Percentiles rank a stretch among this genome's conserved stretches.
phyloP scores from a whole-genome alignment of 2,888 invertebrate species.

The Cryptus armator region DNA sequence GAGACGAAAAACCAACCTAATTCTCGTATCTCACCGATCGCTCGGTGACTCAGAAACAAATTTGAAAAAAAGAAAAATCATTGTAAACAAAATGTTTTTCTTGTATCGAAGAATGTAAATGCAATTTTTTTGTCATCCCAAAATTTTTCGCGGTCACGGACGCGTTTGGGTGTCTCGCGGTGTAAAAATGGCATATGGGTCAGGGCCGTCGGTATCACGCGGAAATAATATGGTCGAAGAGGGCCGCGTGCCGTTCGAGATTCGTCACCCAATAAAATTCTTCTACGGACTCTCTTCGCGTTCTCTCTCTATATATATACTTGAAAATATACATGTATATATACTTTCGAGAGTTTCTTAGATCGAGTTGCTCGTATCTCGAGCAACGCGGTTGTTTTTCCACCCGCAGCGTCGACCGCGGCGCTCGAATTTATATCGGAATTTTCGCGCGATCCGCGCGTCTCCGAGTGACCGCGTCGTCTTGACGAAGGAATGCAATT shows the following conservation, averaged over 20 bases:
- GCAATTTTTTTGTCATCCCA: not conserved
- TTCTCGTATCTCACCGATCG: not conserved
- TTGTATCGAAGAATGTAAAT: not conserved
- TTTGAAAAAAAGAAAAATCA: not conserved
- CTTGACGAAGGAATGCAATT: not conserved
- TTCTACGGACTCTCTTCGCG: slow-evolving; percentile 23
- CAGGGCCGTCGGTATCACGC: slow-evolving; percentile 58
- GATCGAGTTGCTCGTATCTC: slow-evolving; percentile 65
- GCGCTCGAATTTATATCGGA: slow-evolving; percentile 2
- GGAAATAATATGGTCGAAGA: slow-evolving; percentile 59
- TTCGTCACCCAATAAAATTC: slow-evolving; percentile 64
- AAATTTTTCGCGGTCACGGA: slow-evolving; percentile 37
- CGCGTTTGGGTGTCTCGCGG: slow-evolving; percentile 3
- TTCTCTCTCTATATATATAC: slow-evolving; percentile 68
- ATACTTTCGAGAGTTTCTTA: not conserved
- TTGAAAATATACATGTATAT: not conserved
- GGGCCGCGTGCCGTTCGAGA: not conserved
- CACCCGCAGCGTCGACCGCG: slow-evolving; percentile 41
- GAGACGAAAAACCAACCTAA: not conserved
- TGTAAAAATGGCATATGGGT: slow-evolving; percentile 59
- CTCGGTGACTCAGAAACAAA: not conserved
- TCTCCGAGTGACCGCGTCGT: not conserved
- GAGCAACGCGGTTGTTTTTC: slow-evolving; percentile 26
- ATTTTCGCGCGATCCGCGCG: not conserved
- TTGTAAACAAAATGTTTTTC: not conserved